Conservation (phyloP, 2,113 vertebrate genomes). For the Plecotus auritus region DNA sequence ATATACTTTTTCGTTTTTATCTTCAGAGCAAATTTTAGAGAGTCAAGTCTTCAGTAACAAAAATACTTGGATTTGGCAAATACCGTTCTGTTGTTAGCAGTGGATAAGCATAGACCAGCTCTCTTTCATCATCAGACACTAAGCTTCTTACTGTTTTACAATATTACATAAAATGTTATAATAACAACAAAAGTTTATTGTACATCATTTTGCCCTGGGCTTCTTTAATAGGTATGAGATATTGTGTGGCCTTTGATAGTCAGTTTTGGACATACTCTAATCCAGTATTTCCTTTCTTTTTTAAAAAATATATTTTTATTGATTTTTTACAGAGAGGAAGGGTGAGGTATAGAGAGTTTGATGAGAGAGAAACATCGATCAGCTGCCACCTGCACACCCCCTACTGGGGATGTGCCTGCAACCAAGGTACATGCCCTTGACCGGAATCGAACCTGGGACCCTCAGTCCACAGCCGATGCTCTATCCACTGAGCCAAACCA, state of each 20-base stretch:
- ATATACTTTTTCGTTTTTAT: conserved; percentile 5
- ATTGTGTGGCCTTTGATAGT: not conserved
- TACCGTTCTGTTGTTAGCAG: not conserved
- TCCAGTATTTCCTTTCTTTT: not conserved
- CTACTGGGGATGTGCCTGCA: no score
- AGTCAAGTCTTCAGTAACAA: not conserved
- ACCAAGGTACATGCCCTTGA: no score
- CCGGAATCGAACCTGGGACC: no score
- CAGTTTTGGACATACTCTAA: not conserved
- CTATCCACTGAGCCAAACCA: no score
- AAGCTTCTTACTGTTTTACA: not conserved
- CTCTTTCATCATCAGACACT: not conserved
- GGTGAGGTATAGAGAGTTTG: no score
- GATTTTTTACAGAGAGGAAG: no score
- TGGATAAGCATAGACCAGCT: not conserved
- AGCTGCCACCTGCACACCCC: no score
- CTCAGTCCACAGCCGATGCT: no score
- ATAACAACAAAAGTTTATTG: not conserved
- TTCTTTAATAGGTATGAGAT: not conserved
- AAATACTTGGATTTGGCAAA: conserved; percentile 8
- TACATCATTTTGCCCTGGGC: not conserved
- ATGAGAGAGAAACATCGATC: no score
- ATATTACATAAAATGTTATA: not conserved
- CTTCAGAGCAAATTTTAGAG: conserved; percentile 22
- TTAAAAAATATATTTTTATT: not conserved